A percentile compares a stretch with the other conserved stretches of the same genome.
Conservation (phyloP, 2,888 invertebrate genomes). For the Hypselothyrea guttata region DNA sequence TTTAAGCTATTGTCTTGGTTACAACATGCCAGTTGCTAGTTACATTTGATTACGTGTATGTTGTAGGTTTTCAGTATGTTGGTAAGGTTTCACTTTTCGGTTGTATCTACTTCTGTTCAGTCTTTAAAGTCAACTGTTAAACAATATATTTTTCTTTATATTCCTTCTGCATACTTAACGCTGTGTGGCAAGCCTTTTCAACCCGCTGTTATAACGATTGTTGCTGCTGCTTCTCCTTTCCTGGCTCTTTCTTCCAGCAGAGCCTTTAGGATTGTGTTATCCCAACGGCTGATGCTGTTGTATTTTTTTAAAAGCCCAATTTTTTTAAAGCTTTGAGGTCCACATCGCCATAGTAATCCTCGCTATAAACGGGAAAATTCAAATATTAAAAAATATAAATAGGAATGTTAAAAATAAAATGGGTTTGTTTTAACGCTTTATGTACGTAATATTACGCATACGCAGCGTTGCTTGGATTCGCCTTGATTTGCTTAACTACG, state of each 20-base stretch:
- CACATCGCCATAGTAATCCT: slow-evolving; percentile 96
- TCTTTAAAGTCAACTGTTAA: slow-evolving; percentile 71
- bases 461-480: slow-evolving; percentile 10
- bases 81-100: slow-evolving; percentile 22
- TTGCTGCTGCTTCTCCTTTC: slow-evolving; percentile 25
- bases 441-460: slow-evolving; percentile 28
- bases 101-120: slow-evolving; percentile 57
- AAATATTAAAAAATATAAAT: slow-evolving; percentile 39
- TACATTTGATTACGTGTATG: slow-evolving; percentile 1
- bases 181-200: slow-evolving; percentile 68
- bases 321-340: slow-evolving; percentile 94
- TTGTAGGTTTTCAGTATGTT: slow-evolving; percentile 29
- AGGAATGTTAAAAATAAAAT: slow-evolving; percentile 39
- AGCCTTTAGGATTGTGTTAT: slow-evolving; percentile 16
- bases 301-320: slow-evolving; percentile 84
- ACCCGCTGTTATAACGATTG: slow-evolving; percentile 56
- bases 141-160: slow-evolving; percentile 52
- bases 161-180: slow-evolving; percentile 57
- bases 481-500: neutral
- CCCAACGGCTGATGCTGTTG: slow-evolving; percentile 14
- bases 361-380: slow-evolving; percentile 84
- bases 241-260: slow-evolving; percentile 26
- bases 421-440: slow-evolving; percentile 16
- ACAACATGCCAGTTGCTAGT: slow-evolving; percentile 12
- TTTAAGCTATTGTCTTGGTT: slow-evolving; percentile 45